These are phyloP conservation scores for Epirrhoe tristata DNA, from an alignment of 2,888 invertebrate genomes.

Conservation along the genomic window DNA sequence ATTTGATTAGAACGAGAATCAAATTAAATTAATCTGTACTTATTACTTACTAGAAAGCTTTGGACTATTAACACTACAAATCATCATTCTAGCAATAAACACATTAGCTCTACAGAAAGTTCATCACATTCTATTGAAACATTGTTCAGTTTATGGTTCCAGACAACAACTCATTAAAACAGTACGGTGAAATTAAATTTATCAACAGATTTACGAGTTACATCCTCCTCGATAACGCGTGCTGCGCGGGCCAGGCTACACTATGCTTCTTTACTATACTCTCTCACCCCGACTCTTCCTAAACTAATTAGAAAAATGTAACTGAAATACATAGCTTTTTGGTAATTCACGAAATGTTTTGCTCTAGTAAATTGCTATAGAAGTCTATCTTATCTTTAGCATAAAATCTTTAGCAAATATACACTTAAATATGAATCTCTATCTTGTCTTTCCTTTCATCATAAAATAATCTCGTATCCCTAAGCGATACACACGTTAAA, in stretches of 20 bases:
- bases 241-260: slow-evolving; percentile 30
- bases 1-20: too few species aligned
- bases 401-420: too few species aligned
- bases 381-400: too few species aligned
- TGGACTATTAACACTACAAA: neutral
- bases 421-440: too few species aligned
- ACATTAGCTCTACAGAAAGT: slow-evolving; percentile 35
- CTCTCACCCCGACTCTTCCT: too few species aligned
- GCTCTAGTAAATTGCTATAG: too few species aligned
- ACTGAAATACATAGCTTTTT: too few species aligned
- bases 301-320: too few species aligned
- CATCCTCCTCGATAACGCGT: slow-evolving; percentile 72
- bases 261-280: slow-evolving; percentile 10
- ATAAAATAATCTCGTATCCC: neutral
- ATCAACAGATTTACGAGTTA: slow-evolving; percentile 78
- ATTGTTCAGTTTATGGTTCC: slow-evolving; percentile 59
- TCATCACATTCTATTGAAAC: slow-evolving; percentile 45
- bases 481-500: neutral
- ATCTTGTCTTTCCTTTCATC: too few species aligned
- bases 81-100: neutral
- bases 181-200: slow-evolving; percentile 79
- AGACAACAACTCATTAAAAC: slow-evolving; percentile 70
- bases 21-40: too few species aligned
- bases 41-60: neutral
- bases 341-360: too few species aligned